Evolutionary conservation across 2,797 vertebrate species (phyloP).

Genomic region (Coracias cyanogaster): DNA sequence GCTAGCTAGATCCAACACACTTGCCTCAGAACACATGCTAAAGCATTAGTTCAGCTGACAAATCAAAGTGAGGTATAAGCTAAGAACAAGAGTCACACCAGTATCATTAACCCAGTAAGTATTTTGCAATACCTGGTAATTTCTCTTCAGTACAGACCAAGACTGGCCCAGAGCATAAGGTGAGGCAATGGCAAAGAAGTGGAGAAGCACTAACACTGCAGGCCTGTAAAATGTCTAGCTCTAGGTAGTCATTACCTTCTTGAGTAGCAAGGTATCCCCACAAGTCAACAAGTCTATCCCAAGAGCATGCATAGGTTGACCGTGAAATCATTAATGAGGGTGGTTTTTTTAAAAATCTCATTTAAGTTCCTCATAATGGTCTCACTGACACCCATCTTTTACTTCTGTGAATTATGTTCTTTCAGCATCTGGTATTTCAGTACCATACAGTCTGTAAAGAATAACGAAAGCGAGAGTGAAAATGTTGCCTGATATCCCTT

Average conservation of each 20-base stretch:
- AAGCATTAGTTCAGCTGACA: constrained; percentile 8
- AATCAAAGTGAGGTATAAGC: not conserved
- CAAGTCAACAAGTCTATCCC: not conserved
- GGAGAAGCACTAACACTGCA: not conserved
- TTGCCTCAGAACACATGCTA: not conserved
- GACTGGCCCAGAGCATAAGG: not conserved
- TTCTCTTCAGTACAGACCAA: constrained; percentile 38
- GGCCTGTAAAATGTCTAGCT: not conserved
- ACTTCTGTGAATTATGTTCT: not conserved
- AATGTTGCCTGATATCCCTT: not conserved
- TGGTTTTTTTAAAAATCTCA: not conserved
- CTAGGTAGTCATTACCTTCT: constrained; percentile 13
- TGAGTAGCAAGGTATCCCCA: constrained; percentile 58
- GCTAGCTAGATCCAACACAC: not conserved
- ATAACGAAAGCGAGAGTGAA: not conserved
- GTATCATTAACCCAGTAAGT: not conserved
- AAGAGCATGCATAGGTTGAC: constrained; percentile 25
- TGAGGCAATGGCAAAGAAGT: constrained; percentile 20
- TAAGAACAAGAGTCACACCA: not conserved
- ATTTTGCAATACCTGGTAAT: constrained; percentile 17
- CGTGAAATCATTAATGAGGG: constrained; percentile 1
- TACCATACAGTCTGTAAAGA: not conserved
- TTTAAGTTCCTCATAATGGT: constrained; percentile 40
- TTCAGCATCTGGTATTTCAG: constrained; percentile 13
- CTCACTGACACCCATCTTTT: not conserved